Base-by-base conservation (phyloP, 2,113 vertebrate species). In the Urocitellus parryii region DNA sequence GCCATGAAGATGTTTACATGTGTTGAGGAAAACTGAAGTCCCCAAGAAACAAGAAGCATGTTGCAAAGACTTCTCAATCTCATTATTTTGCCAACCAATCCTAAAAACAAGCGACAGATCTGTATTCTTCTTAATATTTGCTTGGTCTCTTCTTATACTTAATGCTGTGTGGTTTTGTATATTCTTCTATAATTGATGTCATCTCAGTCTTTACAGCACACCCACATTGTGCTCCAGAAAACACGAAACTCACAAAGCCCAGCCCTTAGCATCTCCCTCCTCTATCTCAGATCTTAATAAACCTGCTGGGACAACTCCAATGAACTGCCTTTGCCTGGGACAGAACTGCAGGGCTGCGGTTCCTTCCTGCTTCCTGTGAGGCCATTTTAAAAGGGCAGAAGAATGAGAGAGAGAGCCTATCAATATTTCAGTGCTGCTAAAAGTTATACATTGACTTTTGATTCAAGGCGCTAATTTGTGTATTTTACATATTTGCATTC, bases 51-150 rank as follows among this genome's bases (percentile, higher is more conserved):
- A 34, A 53, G 73, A 92, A 56, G 56, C 48, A 34, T 1, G 5
- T 53, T 65, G 34, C 24, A 88, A 84, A 92, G 78, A 88, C 77
- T 95, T 80, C 29, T 90, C 90, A 90, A 37, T 11, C 73, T 68
- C 9, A 42, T 70, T 73, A 34, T 90, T 92, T 94, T 83, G 39
- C 48, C 68, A 76, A 77, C 37, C 25, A 74, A 5, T 61, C 27
- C 39, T 34, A 45, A 93, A 86, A 92, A 96, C 4, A 14, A 20
- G 48, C 53, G n/a, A 24, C 48, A 92, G 61, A 10, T 86, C 25
- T 82, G 9, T 84, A n/a, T 61, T 1, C 42, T 74, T 20, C 3
- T 83, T 4, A 88, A 67, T 70, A 88, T 94, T 56, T 92, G 24
- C 37, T 94, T 97, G 82, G 32, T 37, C 27, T 93, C 84, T 27